These are phyloP conservation scores for Hypanus sabinus DNA, from an alignment of 2,113 vertebrate species.

Conservation along the genomic window DNA sequence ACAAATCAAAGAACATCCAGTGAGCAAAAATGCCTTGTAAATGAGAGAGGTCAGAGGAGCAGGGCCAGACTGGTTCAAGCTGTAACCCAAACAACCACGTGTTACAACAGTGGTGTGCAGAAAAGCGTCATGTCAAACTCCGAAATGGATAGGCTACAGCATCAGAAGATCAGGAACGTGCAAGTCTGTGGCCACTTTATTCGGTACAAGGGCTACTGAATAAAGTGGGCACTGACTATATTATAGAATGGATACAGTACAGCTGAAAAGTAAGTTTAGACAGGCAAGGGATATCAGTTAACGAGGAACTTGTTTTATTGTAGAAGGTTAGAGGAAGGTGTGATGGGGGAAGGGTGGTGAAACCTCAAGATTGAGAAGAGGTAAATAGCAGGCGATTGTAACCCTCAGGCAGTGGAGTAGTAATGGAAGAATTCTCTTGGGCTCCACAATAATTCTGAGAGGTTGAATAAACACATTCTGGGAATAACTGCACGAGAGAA, in stretches of 20 bases:
- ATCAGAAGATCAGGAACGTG: too few relatives aligned
- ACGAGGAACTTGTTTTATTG: background rate
- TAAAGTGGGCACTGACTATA: background rate
- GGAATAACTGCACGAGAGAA: background rate
- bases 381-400: background rate
- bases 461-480: background rate
- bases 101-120: too few relatives aligned
- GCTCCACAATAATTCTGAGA: background rate
- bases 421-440: too few relatives aligned
- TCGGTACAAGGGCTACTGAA: too few relatives aligned
- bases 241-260: background rate
- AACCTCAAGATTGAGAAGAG: background rate
- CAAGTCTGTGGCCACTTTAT: too few relatives aligned
- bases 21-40: too few relatives aligned
- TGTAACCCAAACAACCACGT: too few relatives aligned
- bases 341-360: background rate
- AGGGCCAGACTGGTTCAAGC: too few relatives aligned
- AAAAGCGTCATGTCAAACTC: too few relatives aligned
- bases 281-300: background rate
- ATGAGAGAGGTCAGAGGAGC: too few relatives aligned
- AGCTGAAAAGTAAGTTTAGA: background rate
- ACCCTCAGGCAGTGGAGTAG: background rate
- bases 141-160: too few relatives aligned
- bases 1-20: too few relatives aligned
- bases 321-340: background rate